A percentile compares a stretch with the other conserved stretches of the same genome.
phyloP scores from a whole-genome alignment of 2,888 invertebrate genomes.

The Lasioglossum pauxillum region DNA sequence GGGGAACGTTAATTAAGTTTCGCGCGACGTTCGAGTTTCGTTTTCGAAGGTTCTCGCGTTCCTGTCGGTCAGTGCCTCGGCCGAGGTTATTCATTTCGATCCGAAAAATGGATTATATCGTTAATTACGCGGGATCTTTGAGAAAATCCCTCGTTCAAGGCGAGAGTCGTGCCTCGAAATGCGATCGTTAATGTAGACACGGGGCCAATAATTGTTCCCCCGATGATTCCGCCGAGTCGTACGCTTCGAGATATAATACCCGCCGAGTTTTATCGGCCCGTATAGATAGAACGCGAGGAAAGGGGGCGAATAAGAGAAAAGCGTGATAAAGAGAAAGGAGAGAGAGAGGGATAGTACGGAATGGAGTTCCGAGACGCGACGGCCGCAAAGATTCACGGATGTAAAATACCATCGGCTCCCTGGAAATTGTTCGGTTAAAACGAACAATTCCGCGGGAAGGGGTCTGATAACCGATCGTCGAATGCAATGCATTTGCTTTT shows the following conservation, averaged over 20 bases:
- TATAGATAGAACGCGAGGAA: background rate
- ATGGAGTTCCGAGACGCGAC: conserved; percentile 12
- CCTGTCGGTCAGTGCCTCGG: background rate
- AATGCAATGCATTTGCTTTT: conserved; percentile 31
- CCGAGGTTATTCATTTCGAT: background rate
- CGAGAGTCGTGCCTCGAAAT: background rate
- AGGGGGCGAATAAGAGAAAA: background rate
- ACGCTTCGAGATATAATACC: conserved; percentile 20
- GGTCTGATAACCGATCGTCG: conserved; percentile 26
- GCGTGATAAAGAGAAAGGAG: background rate
- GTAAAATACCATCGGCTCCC: conserved; percentile 25
- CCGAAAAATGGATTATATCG: background rate
- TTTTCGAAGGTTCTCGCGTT: conserved; percentile 3
- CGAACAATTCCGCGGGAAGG: conserved; percentile 16
- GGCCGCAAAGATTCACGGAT: conserved; percentile 33
- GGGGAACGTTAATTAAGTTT: conserved; percentile 41
- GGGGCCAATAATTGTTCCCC: conserved; percentile 38
- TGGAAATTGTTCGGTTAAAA: conserved; percentile 28
- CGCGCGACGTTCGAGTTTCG: conserved; percentile 7
- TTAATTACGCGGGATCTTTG: conserved; percentile 8
- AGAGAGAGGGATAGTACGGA: background rate
- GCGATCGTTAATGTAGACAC: conserved; percentile 17
- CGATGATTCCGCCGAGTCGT: conserved; percentile 28
- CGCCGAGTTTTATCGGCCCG: conserved; percentile 32
- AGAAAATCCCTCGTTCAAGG: background rate